Evolutionary conservation across 2,797 vertebrate genomes (phyloP), one percentile per base, ranked within the genome.

Genomic region (Cebuella pygmaea): DNA sequence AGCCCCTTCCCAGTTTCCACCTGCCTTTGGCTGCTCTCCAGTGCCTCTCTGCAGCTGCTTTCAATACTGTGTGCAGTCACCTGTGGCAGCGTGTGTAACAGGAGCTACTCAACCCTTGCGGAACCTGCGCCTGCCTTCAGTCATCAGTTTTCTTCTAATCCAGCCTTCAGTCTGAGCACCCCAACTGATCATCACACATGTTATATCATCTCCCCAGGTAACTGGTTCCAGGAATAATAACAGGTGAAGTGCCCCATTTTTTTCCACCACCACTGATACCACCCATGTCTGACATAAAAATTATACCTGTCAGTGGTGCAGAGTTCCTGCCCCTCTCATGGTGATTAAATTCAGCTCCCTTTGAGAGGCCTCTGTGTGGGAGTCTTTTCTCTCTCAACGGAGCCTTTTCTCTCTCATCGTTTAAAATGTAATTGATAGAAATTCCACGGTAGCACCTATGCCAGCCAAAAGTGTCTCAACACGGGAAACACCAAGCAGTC

Each of bases 291-390:
- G 79, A 92, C 88, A n/a, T 88, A 83, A 84, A 44, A 94, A 55
- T 55, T 55, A 97, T 97, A 70, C 44, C 70, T 61, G 59, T 41
- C 52, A 92, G 24, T 88, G 74, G 46, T 7, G 59, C 88, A 67
- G 52, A 55, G 52, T 22, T 55, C 52, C 52, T 55, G 52, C 20
- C 52, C 52, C 52, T 55, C 20, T 22, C 52, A 22, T 22, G 20
- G 85, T 0, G 39, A 94, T 82, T 97, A 94, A 96, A 96, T 83
- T 79, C 93, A 79, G 86, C 19, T 90, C 24, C 50, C 41, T 36
- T 2, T 6, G 0, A 50, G 85, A 93, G 91, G 97, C 82, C 97
- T 95, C 93, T 80, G 70, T 76, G 74, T 5, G 52, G 44, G 44
- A 24, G 10, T 95, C 7, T 55, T 55, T 55, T 55, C 52, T 55